Conservation (phyloP, 2,888 invertebrate genomes). For the Drosophila paracracens region DNA sequence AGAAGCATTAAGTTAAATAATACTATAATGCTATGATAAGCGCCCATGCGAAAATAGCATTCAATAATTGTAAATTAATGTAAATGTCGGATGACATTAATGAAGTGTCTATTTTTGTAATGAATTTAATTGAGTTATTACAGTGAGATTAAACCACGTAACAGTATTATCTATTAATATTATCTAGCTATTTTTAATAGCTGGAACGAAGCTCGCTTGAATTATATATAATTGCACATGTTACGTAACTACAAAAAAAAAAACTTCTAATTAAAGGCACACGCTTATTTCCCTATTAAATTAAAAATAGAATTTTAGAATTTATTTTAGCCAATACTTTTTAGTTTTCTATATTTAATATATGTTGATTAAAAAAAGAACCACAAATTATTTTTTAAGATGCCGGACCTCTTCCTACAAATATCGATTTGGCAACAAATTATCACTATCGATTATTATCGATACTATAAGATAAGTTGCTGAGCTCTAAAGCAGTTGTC, state of each 20-base stretch:
- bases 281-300: neutral
- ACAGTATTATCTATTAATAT: neutral
- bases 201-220: neutral
- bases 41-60: neutral
- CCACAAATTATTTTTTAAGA: no score
- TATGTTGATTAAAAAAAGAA: no score
- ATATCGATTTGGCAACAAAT: no score
- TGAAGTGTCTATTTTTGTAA: neutral
- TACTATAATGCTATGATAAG: neutral
- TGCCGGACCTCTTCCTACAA: no score
- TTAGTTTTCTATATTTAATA: neutral
- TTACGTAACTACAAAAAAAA: neutral
- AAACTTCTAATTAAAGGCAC: neutral
- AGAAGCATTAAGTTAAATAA: neutral
- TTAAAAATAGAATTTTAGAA: neutral
- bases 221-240: neutral
- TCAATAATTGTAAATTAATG: conserved; percentile 13
- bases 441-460: no score
- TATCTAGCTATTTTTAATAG: neutral
- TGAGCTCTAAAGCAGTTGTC: no score
- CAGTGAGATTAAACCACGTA: neutral
- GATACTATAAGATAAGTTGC: no score
- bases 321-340: no score
- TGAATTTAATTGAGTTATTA: neutral
- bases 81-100: neutral